Conservation (phyloP, 1,140 invertebrate genomes). For the Penaeus vannamei region DNA sequence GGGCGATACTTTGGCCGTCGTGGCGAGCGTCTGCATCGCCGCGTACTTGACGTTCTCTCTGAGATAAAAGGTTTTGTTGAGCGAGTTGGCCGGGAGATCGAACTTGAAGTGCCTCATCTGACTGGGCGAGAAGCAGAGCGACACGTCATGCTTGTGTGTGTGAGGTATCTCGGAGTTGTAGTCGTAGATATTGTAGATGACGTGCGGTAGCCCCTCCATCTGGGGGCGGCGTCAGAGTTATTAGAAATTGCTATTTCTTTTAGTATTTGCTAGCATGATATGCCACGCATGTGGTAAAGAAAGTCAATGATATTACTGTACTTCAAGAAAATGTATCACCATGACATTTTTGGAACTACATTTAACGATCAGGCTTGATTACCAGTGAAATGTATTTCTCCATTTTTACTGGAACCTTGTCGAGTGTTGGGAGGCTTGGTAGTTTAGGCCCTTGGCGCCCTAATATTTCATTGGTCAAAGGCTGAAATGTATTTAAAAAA, state of each 20-base stretch:
- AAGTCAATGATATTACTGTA: no score
- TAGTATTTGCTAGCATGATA: no score
- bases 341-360: no score
- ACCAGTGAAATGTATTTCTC: conserved; percentile 47
- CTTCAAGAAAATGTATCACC: no score
- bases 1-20: conserved; percentile 14
- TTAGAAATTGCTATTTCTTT: no score
- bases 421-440: conserved; percentile 12
- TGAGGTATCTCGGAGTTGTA: conserved; percentile 32
- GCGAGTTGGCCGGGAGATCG: conserved; percentile 22
- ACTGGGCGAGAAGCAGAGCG: conserved; percentile 26
- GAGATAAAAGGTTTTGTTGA: not conserved
- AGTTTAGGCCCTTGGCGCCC: not conserved
- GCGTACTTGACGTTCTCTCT: conserved; percentile 52
- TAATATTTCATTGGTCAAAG: conserved; percentile 35
- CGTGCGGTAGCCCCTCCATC: not conserved
- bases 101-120: conserved; percentile 52
- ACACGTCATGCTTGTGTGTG: conserved; percentile 45
- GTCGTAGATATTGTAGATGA: conserved; percentile 45
- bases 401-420: conserved; percentile 52
- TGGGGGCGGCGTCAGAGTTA: not conserved
- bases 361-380: not conserved
- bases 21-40: not conserved
- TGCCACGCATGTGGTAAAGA: no score
- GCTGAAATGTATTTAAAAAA: conserved; percentile 20